These are phyloP conservation scores for Sebastes umbrosus DNA, from an alignment of 2,797 vertebrate species.

Conservation along the genomic window DNA sequence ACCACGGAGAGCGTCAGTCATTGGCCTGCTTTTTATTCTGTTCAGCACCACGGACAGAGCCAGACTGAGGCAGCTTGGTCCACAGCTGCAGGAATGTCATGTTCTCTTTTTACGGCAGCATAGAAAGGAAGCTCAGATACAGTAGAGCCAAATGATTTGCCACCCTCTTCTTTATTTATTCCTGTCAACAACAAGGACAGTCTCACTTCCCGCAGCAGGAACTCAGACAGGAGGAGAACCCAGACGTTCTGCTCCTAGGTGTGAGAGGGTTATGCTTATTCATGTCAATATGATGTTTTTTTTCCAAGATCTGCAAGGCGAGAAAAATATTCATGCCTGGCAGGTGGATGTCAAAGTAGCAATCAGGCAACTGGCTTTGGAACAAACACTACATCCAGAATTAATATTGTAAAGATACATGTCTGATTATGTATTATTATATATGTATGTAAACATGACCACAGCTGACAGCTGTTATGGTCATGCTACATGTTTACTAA, in stretches of 20 bases:
- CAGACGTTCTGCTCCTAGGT: not conserved
- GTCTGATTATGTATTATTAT: not conserved
- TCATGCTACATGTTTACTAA: not conserved
- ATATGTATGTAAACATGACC: not conserved
- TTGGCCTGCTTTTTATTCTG: not conserved
- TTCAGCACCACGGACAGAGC: slow-evolving; percentile 34
- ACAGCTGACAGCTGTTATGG: not conserved
- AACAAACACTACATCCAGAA: not conserved
- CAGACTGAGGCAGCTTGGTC: not conserved
- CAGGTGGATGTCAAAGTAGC: not conserved
- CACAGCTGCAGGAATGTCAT: slow-evolving; percentile 4
- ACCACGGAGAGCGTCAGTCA: not conserved
- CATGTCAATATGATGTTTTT: slow-evolving; percentile 7
- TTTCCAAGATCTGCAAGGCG: not conserved
- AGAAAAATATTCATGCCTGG: slow-evolving; percentile 1
- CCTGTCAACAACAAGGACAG: not conserved
- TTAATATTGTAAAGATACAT: not conserved
- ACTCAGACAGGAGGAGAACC: not conserved
- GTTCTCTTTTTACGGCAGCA: slow-evolving; percentile 6
- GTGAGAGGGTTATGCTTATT: not conserved
- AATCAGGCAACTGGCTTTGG: not conserved
- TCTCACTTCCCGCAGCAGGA: not conserved
- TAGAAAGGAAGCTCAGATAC: not conserved
- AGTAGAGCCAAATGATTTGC: slow-evolving; percentile 18
- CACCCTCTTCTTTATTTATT: slow-evolving; percentile 15